These are phyloP conservation scores for Thermophis baileyi DNA, from an alignment of 2,113 vertebrate species.

Conservation along the genomic window DNA sequence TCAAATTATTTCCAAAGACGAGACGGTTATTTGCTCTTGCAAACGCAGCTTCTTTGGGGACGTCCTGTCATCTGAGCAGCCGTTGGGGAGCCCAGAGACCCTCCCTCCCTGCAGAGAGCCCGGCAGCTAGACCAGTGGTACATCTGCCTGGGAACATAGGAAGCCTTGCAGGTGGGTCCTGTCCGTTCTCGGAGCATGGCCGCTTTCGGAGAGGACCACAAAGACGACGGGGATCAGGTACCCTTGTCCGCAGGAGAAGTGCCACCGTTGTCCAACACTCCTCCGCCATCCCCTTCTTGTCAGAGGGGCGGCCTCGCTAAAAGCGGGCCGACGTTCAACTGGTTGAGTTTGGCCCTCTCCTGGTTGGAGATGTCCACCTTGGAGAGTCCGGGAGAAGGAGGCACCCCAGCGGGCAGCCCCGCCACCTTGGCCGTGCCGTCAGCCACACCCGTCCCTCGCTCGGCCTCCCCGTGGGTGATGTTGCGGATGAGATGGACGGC, in stretches of 20 bases:
- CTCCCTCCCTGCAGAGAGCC: no score
- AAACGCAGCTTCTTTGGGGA: not conserved
- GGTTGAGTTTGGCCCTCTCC: constrained; percentile 19
- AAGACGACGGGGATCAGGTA: not conserved
- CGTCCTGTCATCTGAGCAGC: no score
- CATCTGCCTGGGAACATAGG: not conserved
- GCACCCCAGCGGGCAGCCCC: not conserved
- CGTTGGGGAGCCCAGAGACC: not conserved
- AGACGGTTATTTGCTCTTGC: not conserved
- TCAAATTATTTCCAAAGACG: not conserved
- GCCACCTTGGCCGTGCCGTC: not conserved
- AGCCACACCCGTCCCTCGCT: not conserved
- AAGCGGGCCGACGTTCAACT: not conserved
- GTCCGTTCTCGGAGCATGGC: not conserved
- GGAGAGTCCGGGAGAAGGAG: not conserved
- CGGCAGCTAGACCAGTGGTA: not conserved
- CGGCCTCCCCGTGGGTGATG: not conserved
- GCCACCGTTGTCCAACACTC: fast-evolving
- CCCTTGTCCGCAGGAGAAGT: not conserved
- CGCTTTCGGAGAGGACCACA: not conserved
- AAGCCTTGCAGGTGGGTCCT: not conserved
- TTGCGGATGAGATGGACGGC: constrained; percentile 7
- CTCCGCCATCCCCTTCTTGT: not conserved
- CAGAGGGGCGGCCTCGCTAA: not conserved
- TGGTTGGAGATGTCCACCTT: constrained; percentile 27